A percentile compares a stretch with the other conserved stretches of the same genome.
Conservation (phyloP, 1,140 invertebrate species). For the Brachionus paranguensis region DNA sequence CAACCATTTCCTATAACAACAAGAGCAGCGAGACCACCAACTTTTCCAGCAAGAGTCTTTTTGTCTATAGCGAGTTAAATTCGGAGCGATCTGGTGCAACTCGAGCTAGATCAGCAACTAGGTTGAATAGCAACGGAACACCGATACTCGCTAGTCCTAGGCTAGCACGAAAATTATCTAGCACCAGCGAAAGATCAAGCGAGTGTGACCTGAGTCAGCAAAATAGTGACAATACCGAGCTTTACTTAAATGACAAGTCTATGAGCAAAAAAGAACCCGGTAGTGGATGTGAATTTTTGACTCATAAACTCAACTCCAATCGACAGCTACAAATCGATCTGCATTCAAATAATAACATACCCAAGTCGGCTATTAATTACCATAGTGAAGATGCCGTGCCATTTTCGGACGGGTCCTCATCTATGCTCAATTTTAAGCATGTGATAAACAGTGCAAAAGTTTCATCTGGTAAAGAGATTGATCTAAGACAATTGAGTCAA, state of each 20-base stretch:
- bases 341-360: conserved; percentile 1
- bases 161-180: neutral
- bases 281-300: conserved; percentile 29
- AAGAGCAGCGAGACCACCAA: neutral
- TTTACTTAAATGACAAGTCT: conserved; percentile 23
- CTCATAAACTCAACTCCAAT: neutral
- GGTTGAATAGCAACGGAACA: neutral
- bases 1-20: neutral
- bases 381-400: neutral
- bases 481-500: conserved; percentile 3
- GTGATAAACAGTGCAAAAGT: neutral
- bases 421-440: neutral
- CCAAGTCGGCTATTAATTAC: neutral
- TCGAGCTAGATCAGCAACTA: neutral
- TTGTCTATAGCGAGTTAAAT: neutral
- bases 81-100: neutral
- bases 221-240: conserved; percentile 8
- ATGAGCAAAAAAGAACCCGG: conserved; percentile 28
- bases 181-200: neutral
- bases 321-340: neutral
- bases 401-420: neutral
- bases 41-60: conserved; percentile 6
- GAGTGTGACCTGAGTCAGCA: neutral
- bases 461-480: neutral
- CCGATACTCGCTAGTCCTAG: neutral